A percentile compares a stretch with the other conserved stretches of the same genome.
Conservation (phyloP, 2,113 vertebrate species). For the Callocephalon fimbriatum region DNA sequence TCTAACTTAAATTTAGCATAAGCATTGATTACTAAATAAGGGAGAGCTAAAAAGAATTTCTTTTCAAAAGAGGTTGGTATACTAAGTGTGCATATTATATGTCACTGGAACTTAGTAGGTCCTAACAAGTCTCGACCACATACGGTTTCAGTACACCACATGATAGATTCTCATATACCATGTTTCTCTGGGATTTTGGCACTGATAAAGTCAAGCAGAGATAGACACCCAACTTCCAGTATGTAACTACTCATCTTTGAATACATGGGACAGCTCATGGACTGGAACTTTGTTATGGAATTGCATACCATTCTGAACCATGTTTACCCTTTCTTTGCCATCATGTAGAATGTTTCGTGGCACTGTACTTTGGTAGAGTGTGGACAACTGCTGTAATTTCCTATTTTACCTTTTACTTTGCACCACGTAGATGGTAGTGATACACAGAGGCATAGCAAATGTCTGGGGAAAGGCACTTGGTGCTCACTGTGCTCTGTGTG, state of each 20-base stretch:
- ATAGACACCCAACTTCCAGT: background rate
- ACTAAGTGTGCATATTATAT: background rate
- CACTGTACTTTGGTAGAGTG: fast-evolving
- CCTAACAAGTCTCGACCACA: background rate
- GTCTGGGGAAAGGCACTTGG: background rate
- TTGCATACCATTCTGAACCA: background rate
- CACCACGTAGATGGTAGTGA: fast-evolving
- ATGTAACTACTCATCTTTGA: background rate
- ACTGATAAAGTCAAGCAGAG: background rate
- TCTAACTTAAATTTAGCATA: background rate
- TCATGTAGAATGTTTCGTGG: background rate
- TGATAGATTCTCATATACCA: background rate
- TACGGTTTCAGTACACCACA: background rate
- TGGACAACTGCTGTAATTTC: background rate
- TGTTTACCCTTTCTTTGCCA: background rate
- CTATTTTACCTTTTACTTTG: background rate
- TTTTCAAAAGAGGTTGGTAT: background rate
- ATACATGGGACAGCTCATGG: background rate
- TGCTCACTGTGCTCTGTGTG: background rate
- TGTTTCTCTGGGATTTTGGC: background rate
- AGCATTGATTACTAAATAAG: background rate
- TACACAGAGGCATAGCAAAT: background rate
- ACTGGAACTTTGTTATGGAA: background rate
- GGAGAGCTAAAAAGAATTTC: background rate
- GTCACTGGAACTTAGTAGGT: background rate